A percentile compares a stretch with the other conserved stretches of the same genome.
Evolutionary conservation across 2,113 vertebrate genomes (phyloP).

Genomic region (Anas platyrhynchos): DNA sequence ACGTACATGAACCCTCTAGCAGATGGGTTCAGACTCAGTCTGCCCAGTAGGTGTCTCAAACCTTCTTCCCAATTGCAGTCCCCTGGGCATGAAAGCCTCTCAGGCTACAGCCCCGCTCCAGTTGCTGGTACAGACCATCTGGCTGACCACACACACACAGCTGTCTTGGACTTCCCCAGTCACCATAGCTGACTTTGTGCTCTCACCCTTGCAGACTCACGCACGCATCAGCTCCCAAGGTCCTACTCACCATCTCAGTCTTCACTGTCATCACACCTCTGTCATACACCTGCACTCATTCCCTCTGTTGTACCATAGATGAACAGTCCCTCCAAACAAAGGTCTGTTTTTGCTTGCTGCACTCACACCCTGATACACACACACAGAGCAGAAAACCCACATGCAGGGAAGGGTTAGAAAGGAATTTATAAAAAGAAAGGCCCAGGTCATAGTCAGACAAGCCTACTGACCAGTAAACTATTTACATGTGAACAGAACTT

Average conservation of each 20-base stretch:
- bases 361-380: neutral
- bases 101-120: neutral
- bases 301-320: rapidly evolving
- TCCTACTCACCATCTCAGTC: neutral
- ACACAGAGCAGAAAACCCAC: neutral
- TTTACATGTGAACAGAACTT: neutral
- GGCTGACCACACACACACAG: neutral
- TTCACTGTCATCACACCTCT: neutral
- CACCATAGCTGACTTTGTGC: no score
- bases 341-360: neutral
- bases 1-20: neutral
- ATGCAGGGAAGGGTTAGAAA: neutral
- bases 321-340: rapidly evolving
- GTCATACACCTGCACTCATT: rapidly evolving
- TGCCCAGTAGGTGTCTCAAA: neutral
- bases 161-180: rapidly evolving
- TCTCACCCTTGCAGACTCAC: neutral
- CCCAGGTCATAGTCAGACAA: neutral
- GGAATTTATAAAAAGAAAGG: neutral
- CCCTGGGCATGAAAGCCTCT: neutral
- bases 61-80: neutral
- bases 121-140: no score
- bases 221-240: neutral
- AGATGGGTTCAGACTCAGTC: neutral
- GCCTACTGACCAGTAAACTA: neutral